Base-by-base conservation (phyloP, 2,888 invertebrate genomes). In the Cataglyphis altisquamis region DNA sequence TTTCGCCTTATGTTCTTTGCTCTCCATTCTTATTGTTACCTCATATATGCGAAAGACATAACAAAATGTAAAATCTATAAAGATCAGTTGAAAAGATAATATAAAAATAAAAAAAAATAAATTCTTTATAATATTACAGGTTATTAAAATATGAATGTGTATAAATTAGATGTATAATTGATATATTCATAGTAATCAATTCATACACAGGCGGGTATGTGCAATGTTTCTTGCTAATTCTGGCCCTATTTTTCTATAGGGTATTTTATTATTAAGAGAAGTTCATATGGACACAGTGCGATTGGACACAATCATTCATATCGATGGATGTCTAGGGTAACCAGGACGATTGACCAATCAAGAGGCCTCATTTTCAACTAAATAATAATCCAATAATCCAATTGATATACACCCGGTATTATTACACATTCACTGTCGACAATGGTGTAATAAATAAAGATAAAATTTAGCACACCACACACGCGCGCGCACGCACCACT, bases 1-100 rank as follows among this genome's bases (percentile, higher is more conserved):
- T 84, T 83, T 12, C n/a, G 21, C 8, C 32, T n/a, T 87, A 73
- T 83, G 82, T 73, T 90, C 88, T 52, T 85, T 86, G 15, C 83
- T 72, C 3, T 88, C 87, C 91, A 89, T 90, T 77, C 45, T 84
- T 45, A 63, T 8, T 63, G 36, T 48, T 32, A 15, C 6, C 32
- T 36, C 1, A 74, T 32, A 32, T 64, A 52, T 36, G 10, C 21
- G 1, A 63, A 15, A 74, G 2, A 10, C 25, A 36, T 70, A 57
- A 70, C n/a, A 78, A 39, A 29, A 67, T 4, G 39, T 67, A 78
- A 67, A 80, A 68, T 36, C 21, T 60, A 80, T 39, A 83, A 83
- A 83, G 21, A 18, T 25, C 21, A 64, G 5, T 48, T 64, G 21
- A 64, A 63, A 48, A 2, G 3, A 52, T 64, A 29, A 45, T 48